phyloP scores from a whole-genome alignment of 2,888 invertebrate genomes.

The Amblyjoppa fuscipennis region DNA sequence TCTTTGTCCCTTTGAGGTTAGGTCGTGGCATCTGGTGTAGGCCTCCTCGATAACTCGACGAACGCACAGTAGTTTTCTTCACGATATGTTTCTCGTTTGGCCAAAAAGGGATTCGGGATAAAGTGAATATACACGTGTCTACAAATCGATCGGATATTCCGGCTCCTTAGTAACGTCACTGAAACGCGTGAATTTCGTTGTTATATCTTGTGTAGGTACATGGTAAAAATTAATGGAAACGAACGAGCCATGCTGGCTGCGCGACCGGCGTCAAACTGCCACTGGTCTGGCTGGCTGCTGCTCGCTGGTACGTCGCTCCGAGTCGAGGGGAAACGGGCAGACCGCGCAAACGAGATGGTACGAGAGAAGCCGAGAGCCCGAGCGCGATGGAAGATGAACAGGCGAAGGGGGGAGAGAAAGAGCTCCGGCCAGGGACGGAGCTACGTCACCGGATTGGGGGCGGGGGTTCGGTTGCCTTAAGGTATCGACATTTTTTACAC shows the following conservation, averaged over 20 bases:
- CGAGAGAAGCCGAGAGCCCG: constrained; percentile 20
- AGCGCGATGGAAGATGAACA: constrained; percentile 56
- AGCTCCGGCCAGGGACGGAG: constrained; percentile 50
- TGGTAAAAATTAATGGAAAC: constrained; percentile 71
- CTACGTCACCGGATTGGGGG: constrained; percentile 71
- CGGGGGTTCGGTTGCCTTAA: constrained; percentile 51
- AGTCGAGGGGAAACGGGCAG: constrained; percentile 55
- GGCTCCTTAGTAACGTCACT: constrained; percentile 21
- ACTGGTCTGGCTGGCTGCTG: constrained; percentile 71
- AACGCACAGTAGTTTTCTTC: constrained; percentile 10
- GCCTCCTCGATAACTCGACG: constrained; percentile 26
- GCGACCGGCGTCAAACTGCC: constrained; percentile 84
- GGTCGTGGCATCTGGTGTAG: constrained; percentile 72
- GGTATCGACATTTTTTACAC: constrained; percentile 41
- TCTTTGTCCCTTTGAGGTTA: constrained; percentile 77
- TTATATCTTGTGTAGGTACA: constrained; percentile 41
- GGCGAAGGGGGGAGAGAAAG: constrained; percentile 59
- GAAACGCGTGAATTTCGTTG: constrained; percentile 50
- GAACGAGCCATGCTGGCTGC: constrained; percentile 79
- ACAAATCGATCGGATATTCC: not conserved
- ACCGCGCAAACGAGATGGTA: constrained; percentile 50
- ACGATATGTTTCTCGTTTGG: not conserved
- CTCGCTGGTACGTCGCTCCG: constrained; percentile 63
- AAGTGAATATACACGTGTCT: too few relatives aligned
- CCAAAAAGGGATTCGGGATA: too few relatives aligned